A percentile compares a stretch with the other conserved stretches of the same genome.
Evolutionary conservation across 2,888 invertebrate species (phyloP).

Genomic region (Torymus aiolomorphi): DNA sequence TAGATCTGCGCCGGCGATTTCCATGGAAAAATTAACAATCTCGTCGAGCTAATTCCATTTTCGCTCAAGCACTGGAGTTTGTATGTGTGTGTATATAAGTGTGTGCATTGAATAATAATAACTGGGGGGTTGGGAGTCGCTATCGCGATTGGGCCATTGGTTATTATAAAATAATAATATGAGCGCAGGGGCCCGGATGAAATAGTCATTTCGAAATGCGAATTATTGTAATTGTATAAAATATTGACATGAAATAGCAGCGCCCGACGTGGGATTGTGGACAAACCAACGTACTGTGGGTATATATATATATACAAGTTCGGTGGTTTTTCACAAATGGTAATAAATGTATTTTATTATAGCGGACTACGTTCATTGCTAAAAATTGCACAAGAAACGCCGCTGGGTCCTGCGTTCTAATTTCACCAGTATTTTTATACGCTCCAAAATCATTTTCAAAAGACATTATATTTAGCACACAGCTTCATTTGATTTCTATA

Average conservation of each 20-base stretch:
- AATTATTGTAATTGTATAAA: slow-evolving; percentile 8
- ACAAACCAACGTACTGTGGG: neutral
- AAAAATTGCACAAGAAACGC: too few species aligned
- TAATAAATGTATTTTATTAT: neutral
- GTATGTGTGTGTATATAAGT: too few species aligned
- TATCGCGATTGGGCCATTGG: slow-evolving; percentile 1
- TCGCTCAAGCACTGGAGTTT: neutral
- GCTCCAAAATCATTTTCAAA: too few species aligned
- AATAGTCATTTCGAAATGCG: slow-evolving; percentile 9
- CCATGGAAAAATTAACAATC: slow-evolving; percentile 49
- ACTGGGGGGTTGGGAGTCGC: neutral
- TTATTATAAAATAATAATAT: neutral
- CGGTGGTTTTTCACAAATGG: neutral
- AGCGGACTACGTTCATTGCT: too few species aligned
- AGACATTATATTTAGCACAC: too few species aligned
- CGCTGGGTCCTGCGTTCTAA: too few species aligned
- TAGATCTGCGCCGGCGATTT: slow-evolving; percentile 32
- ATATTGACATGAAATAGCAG: too few species aligned
- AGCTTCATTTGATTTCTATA: too few species aligned
- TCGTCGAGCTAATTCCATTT: slow-evolving; percentile 28
- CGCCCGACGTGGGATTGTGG: too few species aligned
- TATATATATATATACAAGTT: neutral
- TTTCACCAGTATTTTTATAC: too few species aligned
- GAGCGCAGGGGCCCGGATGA: neutral
- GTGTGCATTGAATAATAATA: slow-evolving; percentile 9